Conservation (phyloP, 2,797 vertebrate genomes). For the Diplodus puntazzo region DNA sequence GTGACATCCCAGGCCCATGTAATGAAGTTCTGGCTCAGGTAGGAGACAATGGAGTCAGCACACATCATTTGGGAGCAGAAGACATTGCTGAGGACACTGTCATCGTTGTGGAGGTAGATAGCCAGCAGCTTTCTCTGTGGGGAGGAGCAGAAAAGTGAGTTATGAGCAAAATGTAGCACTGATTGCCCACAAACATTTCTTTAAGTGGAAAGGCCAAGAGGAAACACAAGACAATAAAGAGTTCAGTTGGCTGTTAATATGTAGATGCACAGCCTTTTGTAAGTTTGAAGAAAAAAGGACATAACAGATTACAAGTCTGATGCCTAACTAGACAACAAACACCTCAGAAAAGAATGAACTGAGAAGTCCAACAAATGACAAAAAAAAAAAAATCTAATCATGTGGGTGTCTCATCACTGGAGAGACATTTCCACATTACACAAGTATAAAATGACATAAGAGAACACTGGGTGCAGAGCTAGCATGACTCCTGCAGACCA, state of each 20-base stretch:
- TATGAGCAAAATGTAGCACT: background rate
- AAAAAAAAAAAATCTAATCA: background rate
- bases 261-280: background rate
- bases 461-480: slow-evolving; percentile 46
- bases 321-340: background rate
- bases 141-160: slow-evolving; percentile 63
- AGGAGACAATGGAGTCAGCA: slow-evolving; percentile 98
- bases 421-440: slow-evolving; percentile 60
- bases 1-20: slow-evolving; percentile 99
- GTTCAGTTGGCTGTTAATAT: background rate
- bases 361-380: background rate
- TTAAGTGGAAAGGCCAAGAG: background rate
- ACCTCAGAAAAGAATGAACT: background rate
- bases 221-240: background rate
- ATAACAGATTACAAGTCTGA: background rate
- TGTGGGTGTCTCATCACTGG: slow-evolving; percentile 24
- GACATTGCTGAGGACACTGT: slow-evolving; percentile 98
- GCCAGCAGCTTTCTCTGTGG: slow-evolving; percentile 98
- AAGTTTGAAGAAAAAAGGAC: background rate
- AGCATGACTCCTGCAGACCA: slow-evolving; percentile 59
- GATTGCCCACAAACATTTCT: background rate
- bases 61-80: slow-evolving; percentile 99
- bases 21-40: slow-evolving; percentile 99
- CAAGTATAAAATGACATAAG: slow-evolving; percentile 48
- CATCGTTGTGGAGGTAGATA: slow-evolving; percentile 99